Evolutionary conservation across 1,140 invertebrate species (phyloP).

Genomic region (Sitophilus oryzae): DNA sequence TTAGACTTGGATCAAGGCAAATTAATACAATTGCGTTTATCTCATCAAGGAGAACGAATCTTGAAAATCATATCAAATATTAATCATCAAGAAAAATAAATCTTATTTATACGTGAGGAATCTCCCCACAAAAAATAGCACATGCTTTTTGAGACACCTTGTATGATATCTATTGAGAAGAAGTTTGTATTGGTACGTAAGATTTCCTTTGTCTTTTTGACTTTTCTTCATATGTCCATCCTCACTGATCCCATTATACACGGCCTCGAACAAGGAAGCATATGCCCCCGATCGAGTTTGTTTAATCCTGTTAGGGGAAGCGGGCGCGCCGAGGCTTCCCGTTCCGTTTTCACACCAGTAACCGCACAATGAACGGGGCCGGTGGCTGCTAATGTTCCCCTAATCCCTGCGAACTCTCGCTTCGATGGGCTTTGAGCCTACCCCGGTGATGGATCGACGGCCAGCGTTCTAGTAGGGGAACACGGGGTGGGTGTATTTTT

Average conservation of each 20-base stretch:
- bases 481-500: neutral
- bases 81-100: too few relatives aligned
- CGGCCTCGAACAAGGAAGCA: slow-evolving; percentile 9
- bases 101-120: too few relatives aligned
- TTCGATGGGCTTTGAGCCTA: neutral
- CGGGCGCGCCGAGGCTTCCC: neutral
- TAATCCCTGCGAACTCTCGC: slow-evolving; percentile 24
- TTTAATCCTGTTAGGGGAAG: neutral
- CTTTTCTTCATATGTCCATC: too few relatives aligned
- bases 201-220: too few relatives aligned
- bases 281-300: slow-evolving; percentile 4
- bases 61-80: too few relatives aligned
- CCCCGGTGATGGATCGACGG: neutral
- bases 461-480: neutral
- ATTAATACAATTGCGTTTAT: too few relatives aligned
- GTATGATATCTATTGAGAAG: too few relatives aligned
- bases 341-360: slow-evolving; percentile 33
- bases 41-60: too few relatives aligned
- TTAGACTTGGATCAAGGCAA: too few relatives aligned
- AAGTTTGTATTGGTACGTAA: too few relatives aligned
- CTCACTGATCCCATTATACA: neutral
- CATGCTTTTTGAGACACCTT: too few relatives aligned
- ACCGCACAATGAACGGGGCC: slow-evolving; percentile 31
- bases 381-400: slow-evolving; percentile 31
- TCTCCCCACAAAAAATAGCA: too few relatives aligned